phyloP scores from a whole-genome alignment of 2,888 invertebrate species.

The Embidobia sp. region DNA sequence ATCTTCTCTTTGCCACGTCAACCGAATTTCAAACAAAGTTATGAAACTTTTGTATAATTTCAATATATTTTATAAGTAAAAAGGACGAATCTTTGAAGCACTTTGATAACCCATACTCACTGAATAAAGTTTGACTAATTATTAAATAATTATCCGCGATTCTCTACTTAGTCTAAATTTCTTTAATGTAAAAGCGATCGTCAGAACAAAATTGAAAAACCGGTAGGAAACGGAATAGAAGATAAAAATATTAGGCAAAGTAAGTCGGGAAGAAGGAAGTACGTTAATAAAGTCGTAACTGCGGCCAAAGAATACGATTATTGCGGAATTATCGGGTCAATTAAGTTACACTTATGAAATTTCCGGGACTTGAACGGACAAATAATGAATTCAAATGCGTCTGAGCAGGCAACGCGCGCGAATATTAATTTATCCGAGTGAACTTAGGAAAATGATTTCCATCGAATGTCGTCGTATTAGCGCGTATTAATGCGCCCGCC shows the following conservation, averaged over 20 bases:
- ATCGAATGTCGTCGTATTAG: conserved; percentile 31
- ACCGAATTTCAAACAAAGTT: conserved; percentile 28
- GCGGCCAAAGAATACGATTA: conserved; percentile 14
- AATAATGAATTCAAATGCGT: conserved; percentile 45
- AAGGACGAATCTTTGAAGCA: conserved; percentile 28
- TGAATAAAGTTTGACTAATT: conserved; percentile 14
- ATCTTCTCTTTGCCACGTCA: neutral
- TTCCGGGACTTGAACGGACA: conserved; percentile 27
- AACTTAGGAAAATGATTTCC: conserved; percentile 43
- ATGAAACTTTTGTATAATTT: conserved; percentile 46
- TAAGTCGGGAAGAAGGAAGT: neutral
- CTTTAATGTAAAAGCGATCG: no score
- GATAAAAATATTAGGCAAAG: no score
- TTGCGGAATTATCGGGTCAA: neutral
- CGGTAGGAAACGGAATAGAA: no score
- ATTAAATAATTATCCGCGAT: conserved; percentile 3
- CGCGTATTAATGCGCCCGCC: conserved; percentile 23
- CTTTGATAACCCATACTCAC: conserved; percentile 2
- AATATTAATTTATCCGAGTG: conserved; percentile 39
- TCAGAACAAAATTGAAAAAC: no score
- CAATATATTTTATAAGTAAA: conserved; percentile 43
- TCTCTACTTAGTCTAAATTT: no score
- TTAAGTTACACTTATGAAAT: conserved; percentile 31
- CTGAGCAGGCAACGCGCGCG: conserved; percentile 5
- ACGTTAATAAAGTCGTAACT: conserved; percentile 6